Base-by-base conservation (phyloP, 2,113 vertebrate genomes). In the Callorhinus ursinus region DNA sequence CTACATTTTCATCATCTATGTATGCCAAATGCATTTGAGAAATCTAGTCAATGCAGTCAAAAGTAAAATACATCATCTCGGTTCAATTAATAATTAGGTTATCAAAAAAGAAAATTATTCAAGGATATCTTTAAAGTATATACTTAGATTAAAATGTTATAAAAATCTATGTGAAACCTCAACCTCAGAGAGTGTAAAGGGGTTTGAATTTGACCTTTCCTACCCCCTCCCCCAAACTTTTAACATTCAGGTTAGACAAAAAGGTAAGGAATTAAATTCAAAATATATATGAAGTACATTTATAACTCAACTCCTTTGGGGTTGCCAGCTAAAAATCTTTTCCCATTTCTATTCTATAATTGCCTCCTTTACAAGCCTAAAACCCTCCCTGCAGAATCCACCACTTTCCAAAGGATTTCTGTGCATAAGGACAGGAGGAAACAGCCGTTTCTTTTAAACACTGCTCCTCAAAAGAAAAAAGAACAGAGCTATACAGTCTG, bases 381-480 rank as follows among this genome's bases (percentile, higher is more conserved):
- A 79, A 49, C 9, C 71, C 12, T 87, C 28, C 18, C 24, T 84
- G 14, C 0, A 85, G 96, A 98, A 92, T 77, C 90, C 24, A 9
- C 61, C 69, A 33, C 65, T 90, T 95, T 84, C 49, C 74, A 93
- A 91, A 90, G 33, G 51, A 94, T 93, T 72, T 93, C 84, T 94
- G 8, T 92, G 51, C 28, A 24, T 51, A 36, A 49, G n/a, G 46
- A 95, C 5, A 53, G 63, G 77, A 87, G 87, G 55, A 88, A 95
- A 71, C 31, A 82, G 76, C 21, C 59, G 90, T 98, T 98, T 97
- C 97, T 98, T 98, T 89, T 96, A 98, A 98, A 89, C 4, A 85
- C 7, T 79, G 81, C 84, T 96, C 90, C 53, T 96, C 33, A 77
- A 63, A 93, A 65, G 31, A 53, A 31, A 93, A 97, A 87, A 51